Evolutionary conservation across 2,888 invertebrate genomes (phyloP), one percentile per base, ranked within the genome.

Genomic region (Herminia tarsipennalis): DNA sequence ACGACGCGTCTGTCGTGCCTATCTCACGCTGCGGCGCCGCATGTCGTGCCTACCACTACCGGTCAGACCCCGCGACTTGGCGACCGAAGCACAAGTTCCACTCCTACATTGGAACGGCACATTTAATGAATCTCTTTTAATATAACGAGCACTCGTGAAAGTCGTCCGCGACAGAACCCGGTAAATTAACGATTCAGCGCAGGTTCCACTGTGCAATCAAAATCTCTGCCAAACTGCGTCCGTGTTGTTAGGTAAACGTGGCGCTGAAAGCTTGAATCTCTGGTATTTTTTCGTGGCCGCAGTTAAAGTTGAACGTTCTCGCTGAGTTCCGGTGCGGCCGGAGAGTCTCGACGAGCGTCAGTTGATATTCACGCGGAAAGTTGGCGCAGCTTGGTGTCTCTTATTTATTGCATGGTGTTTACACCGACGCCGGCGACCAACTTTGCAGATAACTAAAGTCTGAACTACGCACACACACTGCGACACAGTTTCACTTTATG

Each of bases 181-280:
- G 34, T 5, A 21, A 21, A 35, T 35, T 35, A 16, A 17, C 16
- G 27, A 27, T 27, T 17, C 27, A n/a, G 27, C 36, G 18, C 18
- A 10, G 14, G 36, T 27, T 12, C 13, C 18, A 18, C 27, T 36
- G 29, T 16, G 32, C 12, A 25, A 36, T 21, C 8, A 3, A 25
- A 44, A 16, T 17, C 27, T 20, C 13, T 25, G 30, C 14, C 43
- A 25, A 37, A 25, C n/a, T 10, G 18, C 20, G 12, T 8, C 10
- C 5, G 9, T 3, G 18, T 10, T 4, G n/a, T 22, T n/a, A 9
- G 14, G 24, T 35, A 8, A 8, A 9, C 3, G 10, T 14, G n/a
- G 8, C 6, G 35, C 35, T 12, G 18, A 5, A 18, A 17, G 9
- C 16, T 16, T 21, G 16, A 16, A 17, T 29, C 16, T 30, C 20